phyloP scores from a whole-genome alignment of 2,888 invertebrate species.

The Diogma glabrata region DNA sequence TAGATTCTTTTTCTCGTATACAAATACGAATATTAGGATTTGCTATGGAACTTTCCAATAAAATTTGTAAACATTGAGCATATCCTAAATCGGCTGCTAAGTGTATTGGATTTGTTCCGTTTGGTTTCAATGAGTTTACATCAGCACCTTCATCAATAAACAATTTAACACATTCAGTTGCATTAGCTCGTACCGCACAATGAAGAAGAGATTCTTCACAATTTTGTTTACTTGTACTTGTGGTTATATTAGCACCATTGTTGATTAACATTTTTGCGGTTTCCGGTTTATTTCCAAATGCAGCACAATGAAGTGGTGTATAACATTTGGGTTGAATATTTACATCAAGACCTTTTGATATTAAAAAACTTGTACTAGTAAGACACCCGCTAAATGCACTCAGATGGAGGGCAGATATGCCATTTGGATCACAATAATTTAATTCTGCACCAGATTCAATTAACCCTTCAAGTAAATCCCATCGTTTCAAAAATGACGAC shows the following conservation, averaged over 20 bases:
- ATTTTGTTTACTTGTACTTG: slow-evolving; percentile 52
- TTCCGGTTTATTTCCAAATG: slow-evolving; percentile 74
- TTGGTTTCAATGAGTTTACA: slow-evolving; percentile 61
- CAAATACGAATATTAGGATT: slow-evolving; percentile 58
- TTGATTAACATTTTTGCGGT: slow-evolving; percentile 67
- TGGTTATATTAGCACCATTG: slow-evolving; percentile 55
- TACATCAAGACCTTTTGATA: slow-evolving; percentile 55
- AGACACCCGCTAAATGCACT: slow-evolving; percentile 68
- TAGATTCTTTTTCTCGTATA: slow-evolving; percentile 60
- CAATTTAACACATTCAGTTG: slow-evolving; percentile 64
- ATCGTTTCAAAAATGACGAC: slow-evolving; percentile 59
- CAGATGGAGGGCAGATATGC: slow-evolving; percentile 62
- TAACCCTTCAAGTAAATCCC: slow-evolving; percentile 52
- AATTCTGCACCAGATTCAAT: slow-evolving; percentile 58
- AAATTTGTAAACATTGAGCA: slow-evolving; percentile 58
- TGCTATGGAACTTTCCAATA: slow-evolving; percentile 60
- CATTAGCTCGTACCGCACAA: slow-evolving; percentile 74
- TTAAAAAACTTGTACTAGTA: slow-evolving; percentile 55
- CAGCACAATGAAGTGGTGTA: slow-evolving; percentile 79
- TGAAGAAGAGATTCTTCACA: slow-evolving; percentile 70
- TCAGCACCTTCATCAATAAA: slow-evolving; percentile 65
- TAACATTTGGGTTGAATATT: slow-evolving; percentile 59
- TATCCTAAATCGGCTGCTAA: slow-evolving; percentile 70
- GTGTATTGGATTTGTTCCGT: slow-evolving; percentile 69
- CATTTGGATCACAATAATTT: slow-evolving; percentile 57